Evolutionary conservation across 2,113 vertebrate genomes (phyloP), one percentile per base, ranked within the genome.

Genomic region (Petrocephalus microphthalmus): DNA sequence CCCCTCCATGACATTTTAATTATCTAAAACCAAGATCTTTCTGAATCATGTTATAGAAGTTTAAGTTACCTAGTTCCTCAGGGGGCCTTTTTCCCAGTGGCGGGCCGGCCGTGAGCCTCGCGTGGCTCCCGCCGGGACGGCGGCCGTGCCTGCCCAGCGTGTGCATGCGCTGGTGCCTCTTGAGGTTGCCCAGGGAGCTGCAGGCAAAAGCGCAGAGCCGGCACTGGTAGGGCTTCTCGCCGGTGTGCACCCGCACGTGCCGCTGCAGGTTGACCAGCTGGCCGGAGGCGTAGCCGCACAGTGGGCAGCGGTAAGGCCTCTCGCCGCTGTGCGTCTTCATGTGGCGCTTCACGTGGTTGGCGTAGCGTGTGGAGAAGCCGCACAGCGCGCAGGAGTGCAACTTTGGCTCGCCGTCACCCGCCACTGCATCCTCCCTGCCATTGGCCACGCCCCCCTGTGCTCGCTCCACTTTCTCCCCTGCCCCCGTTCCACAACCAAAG

Each of bases 251-350:
- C 92, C 98, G 97, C 92, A 98, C 94, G 92, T 99, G 98, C 60
- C 98, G 95, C 49, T 98, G 98, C 94, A 99, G 96, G 96, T 99
- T 99, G 87, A 99, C 98, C 92, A 99, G 96, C 95, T 99, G 97
- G 51, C 97, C 97, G 0, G 98, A 99, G 89, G 98, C 98, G 2
- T 99, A 99, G 53, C 96, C 95, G 90, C 98, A 99, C 93, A 98
- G 93, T 0, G 97, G 97, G 94, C 98, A 99, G 86, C 96, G 96
- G 1, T 96, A 99, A 0, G 98, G 97, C 94, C 99, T 99, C 95
- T 99, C 98, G 33, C 98, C 98, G 0, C 98, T 99, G 95, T 99
- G 98, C 0, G 97, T 99, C 96, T 99, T 98, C 98, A 99, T 99
- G 95, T 99, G 98, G 78, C 98, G 96, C 93, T 98, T 99, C 89